Evolutionary conservation across 2,888 invertebrate genomes (phyloP).

Genomic region (Entomobrya multifasciata): DNA sequence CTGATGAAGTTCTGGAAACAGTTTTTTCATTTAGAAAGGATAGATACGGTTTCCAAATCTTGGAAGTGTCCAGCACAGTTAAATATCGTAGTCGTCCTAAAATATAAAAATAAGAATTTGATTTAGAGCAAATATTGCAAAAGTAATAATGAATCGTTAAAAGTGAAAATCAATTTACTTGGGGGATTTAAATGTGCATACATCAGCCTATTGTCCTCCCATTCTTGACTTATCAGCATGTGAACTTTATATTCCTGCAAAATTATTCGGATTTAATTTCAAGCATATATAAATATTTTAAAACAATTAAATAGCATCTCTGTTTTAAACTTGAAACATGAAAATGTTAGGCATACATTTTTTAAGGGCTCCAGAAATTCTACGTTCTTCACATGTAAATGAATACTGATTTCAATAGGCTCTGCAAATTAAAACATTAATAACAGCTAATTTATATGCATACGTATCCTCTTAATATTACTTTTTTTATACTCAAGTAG

Average conservation of each 20-base stretch:
- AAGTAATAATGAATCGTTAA: too few relatives aligned
- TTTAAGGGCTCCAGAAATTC: conserved; percentile 51
- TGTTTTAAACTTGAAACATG: not conserved
- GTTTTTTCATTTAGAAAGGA: conserved; percentile 60
- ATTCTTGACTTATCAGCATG: conserved; percentile 52
- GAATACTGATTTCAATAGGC: conserved; percentile 55
- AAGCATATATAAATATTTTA: not conserved
- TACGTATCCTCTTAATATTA: too few relatives aligned
- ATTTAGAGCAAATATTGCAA: too few relatives aligned
- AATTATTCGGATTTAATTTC: too few relatives aligned
- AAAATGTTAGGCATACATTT: conserved; percentile 37
- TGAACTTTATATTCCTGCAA: conserved; percentile 47
- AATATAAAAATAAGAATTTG: not conserved
- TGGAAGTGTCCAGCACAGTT: conserved; percentile 38
- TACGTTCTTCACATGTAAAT: conserved; percentile 30
- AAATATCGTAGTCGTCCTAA: conserved; percentile 46
- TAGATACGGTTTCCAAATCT: conserved; percentile 55
- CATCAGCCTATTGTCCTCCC: conserved; percentile 54
- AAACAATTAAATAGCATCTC: not conserved
- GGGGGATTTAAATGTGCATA: conserved; percentile 56
- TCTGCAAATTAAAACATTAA: conserved; percentile 24
- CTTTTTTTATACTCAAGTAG: too few relatives aligned
- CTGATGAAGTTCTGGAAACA: conserved; percentile 14
- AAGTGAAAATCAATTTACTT: too few relatives aligned
- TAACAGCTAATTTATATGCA: too few relatives aligned